phyloP scores from a whole-genome alignment of 2,888 invertebrate species.

The Cheilosia variabilis region DNA sequence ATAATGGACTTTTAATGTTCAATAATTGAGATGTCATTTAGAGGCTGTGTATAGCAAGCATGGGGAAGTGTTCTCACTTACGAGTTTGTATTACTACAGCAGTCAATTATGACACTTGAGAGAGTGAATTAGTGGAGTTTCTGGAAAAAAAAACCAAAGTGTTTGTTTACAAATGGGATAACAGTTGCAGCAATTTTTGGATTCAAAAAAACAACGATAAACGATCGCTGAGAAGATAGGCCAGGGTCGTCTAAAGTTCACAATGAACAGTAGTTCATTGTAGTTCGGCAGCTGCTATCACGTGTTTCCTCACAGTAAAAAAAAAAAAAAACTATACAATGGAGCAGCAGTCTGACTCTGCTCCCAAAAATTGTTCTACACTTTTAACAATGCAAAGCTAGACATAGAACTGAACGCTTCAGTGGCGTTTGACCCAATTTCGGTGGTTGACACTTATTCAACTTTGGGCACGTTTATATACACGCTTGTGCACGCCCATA shows the following conservation, averaged over 20 bases:
- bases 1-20: slow-evolving; percentile 15
- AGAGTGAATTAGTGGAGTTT: no score
- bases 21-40: not conserved
- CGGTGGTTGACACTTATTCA: slow-evolving; percentile 22
- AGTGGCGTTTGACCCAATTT: slow-evolving; percentile 30
- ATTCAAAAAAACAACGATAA: no score
- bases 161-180: no score
- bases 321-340: not conserved
- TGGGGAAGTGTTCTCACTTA: not conserved
- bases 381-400: not conserved
- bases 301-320: not conserved
- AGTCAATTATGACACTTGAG: no score
- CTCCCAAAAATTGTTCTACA: not conserved
- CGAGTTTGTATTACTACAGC: no score
- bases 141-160: no score
- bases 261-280: no score
- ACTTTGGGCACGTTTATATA: slow-evolving; percentile 14
- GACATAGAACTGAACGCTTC: not conserved
- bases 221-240: no score
- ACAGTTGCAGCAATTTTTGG: no score
- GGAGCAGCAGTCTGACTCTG: not conserved
- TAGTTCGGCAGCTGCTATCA: no score
- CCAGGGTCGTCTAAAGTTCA: no score
- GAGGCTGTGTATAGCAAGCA: not conserved
- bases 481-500: slow-evolving; percentile 10